Base-by-base conservation (phyloP, 2,113 vertebrate genomes). In the Chloebia gouldiae region DNA sequence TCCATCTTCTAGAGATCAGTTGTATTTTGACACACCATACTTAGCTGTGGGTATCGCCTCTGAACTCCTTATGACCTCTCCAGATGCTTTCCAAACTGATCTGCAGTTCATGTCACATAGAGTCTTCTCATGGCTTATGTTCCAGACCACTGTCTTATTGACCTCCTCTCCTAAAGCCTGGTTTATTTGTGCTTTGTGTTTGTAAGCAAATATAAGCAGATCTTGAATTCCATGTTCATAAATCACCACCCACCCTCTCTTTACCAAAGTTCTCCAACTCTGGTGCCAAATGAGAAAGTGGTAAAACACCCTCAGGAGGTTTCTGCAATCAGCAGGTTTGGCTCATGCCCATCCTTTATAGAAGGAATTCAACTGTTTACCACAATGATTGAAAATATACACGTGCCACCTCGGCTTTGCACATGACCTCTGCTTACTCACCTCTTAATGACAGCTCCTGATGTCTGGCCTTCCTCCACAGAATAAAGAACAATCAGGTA, bases 71-170 rank as follows among this genome's bases (percentile, higher is more conserved):
- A n/a, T 10, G 12, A 66, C 13, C 6, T 6, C 14, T 66, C 20
- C 39, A 76, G 40, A 50, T 42, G 21, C 24, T 42, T 64, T 69
- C 25, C 37, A 85, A 85, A 72, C 18, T 37, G 37, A 78, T 49
- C 35, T 56, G 42, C 54, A 73, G 22, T 68, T 89, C 33, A 39
- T 8, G 28, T 35, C 33, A 42, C 4, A 0, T 4, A 39, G 13
- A 10, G 19, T 51, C 19, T 12, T 63, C 44, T 40, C 30, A 28
- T 3, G 5, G 24, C 1, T 0, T 33, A 64, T 15, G 30, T 6
- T 66, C n/a, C 61, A 89, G 50, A 53, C 31, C 50, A 21, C 9
- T 21, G 19, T 19, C 59, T 56, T 64, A 51, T 28, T 1, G 0
- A 16, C 31, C 12, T 73, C 70, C 39, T 56, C 60, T 73, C 37